These are phyloP conservation scores for Lamellibrachia luymesi DNA, from an alignment of 1,140 invertebrate genomes.

Conservation along the genomic window DNA sequence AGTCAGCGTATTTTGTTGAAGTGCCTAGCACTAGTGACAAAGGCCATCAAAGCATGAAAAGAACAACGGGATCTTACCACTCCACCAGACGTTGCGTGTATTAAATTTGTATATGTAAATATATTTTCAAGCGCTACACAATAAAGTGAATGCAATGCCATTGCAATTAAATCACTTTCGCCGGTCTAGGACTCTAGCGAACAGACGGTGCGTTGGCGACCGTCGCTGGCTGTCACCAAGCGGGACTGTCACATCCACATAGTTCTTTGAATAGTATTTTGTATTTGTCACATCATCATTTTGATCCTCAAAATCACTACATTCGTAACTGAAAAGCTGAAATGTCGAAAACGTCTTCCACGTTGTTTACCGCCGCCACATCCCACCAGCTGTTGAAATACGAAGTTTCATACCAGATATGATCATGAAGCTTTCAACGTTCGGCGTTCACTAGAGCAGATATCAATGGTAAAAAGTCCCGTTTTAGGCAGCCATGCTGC, in stretches of 20 bases:
- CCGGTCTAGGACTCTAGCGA: background rate
- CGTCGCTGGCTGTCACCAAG: background rate
- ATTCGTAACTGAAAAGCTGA: background rate
- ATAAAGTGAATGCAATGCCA: background rate
- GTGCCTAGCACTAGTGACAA: too few species aligned
- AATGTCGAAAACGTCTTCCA: background rate
- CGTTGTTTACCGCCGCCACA: background rate
- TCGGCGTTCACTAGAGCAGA: background rate
- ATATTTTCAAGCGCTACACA: slow-evolving; percentile 4
- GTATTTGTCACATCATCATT: background rate
- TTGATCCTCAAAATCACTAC: background rate
- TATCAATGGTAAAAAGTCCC: too few species aligned
- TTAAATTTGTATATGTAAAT: slow-evolving; percentile 53
- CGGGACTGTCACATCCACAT: background rate
- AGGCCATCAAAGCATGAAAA: background rate
- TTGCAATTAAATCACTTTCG: background rate
- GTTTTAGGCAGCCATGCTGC: too few species aligned
- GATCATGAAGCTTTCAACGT: background rate
- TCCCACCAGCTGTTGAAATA: background rate
- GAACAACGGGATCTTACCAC: slow-evolving; percentile 62
- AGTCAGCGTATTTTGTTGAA: too few species aligned
- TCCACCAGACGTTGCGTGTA: slow-evolving; percentile 75
- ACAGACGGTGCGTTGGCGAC: background rate
- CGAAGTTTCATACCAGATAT: background rate
- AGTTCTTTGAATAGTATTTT: background rate